Percentiles rank a stretch among this genome's conserved stretches.
Conservation (phyloP, 2,113 vertebrate genomes). For the Saccopteryx leptura region DNA sequence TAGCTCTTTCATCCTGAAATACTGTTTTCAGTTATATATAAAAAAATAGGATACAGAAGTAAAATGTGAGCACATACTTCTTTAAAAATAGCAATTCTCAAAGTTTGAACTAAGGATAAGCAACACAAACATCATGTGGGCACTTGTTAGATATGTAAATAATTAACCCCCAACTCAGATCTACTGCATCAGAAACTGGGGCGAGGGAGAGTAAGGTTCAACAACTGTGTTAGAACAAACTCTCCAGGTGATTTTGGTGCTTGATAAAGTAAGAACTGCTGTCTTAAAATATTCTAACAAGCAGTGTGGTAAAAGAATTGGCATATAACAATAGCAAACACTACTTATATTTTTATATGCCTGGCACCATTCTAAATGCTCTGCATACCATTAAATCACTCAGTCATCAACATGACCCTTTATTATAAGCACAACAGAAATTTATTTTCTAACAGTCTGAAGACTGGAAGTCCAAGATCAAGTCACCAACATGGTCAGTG, state of each 20-base stretch:
- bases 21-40: background rate
- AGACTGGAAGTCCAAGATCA: background rate
- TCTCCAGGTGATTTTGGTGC: background rate
- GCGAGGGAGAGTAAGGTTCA: background rate
- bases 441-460: background rate
- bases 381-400: background rate
- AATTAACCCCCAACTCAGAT: background rate
- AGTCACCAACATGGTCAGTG: background rate
- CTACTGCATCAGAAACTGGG: background rate
- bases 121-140: background rate
- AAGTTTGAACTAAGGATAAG: background rate
- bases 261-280: background rate
- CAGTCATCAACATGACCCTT: background rate
- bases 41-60: background rate
- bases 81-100: background rate
- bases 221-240: background rate
- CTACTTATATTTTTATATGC: background rate
- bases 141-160: background rate
- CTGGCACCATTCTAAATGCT: background rate
- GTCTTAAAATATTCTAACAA: background rate
- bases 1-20: background rate
- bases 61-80: background rate
- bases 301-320: background rate
- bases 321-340: background rate
- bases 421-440: background rate